These are phyloP conservation scores for Sinosuthora webbiana DNA, from an alignment of 2,113 vertebrate species.

Conservation along the genomic window DNA sequence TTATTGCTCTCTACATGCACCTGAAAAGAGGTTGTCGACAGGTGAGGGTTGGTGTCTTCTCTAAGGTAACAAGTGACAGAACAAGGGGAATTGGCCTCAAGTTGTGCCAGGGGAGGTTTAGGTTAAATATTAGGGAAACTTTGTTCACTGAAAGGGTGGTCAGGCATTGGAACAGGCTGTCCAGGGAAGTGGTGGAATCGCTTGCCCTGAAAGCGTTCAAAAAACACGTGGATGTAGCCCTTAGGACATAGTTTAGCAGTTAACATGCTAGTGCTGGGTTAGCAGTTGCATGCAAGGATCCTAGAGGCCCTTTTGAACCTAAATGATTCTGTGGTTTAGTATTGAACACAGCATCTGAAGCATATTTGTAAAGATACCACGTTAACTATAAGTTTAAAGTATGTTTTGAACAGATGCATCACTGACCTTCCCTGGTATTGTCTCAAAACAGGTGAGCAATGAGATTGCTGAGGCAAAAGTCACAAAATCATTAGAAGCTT, in stretches of 20 bases:
- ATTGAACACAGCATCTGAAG: not conserved
- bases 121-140: no score
- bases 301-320: not conserved
- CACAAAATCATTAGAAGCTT: not conserved
- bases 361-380: accelerated
- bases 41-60: not conserved
- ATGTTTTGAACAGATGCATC: not conserved
- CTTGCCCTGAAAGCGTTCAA: not conserved
- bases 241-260: not conserved
- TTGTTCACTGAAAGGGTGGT: not conserved
- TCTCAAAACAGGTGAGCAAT: not conserved
- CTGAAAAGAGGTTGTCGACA: not conserved
- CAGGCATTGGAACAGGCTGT: not conserved
- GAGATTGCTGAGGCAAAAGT: not conserved
- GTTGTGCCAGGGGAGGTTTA: not conserved
- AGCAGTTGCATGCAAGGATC: not conserved
- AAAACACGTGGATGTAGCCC: accelerated
- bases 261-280: not conserved
- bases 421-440: not conserved
- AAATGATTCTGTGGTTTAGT: not conserved
- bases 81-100: not conserved
- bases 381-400: not conserved
- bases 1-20: accelerated
- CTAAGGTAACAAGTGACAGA: not conserved
- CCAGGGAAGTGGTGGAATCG: not conserved